These are phyloP conservation scores for Spodoptera exigua DNA, from an alignment of 2,888 invertebrate genomes.

Conservation along the genomic window DNA sequence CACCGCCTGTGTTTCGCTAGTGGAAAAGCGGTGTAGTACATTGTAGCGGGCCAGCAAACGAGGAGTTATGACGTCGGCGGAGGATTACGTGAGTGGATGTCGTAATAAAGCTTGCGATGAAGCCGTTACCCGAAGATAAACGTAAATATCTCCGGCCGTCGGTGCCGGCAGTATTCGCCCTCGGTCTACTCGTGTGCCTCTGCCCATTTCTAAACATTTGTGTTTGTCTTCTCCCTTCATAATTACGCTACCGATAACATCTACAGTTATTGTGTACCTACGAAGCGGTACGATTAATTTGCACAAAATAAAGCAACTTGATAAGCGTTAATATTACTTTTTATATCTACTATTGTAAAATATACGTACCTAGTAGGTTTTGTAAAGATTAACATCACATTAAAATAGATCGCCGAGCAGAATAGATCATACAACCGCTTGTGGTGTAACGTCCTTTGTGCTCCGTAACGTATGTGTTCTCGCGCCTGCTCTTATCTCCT, in stretches of 20 bases:
- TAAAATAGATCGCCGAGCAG: constrained; percentile 29
- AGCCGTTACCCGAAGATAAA: constrained; percentile 89
- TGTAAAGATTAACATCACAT: constrained; percentile 20
- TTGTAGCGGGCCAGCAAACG: constrained; percentile 86
- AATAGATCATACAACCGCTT: constrained; percentile 37
- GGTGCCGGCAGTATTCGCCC: constrained; percentile 74
- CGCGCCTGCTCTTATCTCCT: constrained; percentile 86
- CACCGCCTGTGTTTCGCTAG: constrained; percentile 72
- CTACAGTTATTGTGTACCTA: constrained; percentile 53
- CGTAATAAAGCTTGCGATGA: constrained; percentile 90
- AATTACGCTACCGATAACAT: constrained; percentile 66
- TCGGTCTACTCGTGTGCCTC: constrained; percentile 57
- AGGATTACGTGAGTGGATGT: constrained; percentile 89
- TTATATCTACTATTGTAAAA: background rate
- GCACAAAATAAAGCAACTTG: constrained; percentile 17
- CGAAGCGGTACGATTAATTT: constrained; percentile 44
- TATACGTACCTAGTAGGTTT: constrained; percentile 7
- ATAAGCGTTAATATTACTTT: constrained; percentile 3
- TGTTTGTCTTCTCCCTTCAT: constrained; percentile 67
- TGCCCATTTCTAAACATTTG: constrained; percentile 51
- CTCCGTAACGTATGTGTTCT: constrained; percentile 79
- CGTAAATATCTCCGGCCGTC: constrained; percentile 87
- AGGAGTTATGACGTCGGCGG: constrained; percentile 88
- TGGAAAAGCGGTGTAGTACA: constrained; percentile 83
- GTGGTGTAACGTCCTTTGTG: constrained; percentile 77